Evolutionary conservation across 2,797 vertebrate genomes (phyloP), one percentile per base, ranked within the genome.

Genomic region (Gymnoscopelus microlampas): DNA sequence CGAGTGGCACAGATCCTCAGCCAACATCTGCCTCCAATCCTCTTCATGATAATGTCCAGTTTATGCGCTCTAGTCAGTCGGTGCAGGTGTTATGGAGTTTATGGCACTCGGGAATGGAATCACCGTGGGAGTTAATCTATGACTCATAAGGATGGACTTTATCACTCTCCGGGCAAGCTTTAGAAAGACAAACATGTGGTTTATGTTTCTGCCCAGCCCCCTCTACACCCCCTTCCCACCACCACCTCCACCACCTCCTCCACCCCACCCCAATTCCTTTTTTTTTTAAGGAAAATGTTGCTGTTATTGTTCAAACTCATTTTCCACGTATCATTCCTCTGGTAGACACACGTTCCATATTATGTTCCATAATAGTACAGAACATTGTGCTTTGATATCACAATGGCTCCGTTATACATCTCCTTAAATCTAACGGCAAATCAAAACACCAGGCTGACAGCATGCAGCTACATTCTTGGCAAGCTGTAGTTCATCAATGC

Each of bases 141-240:
- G 83, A 88, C 71, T 87, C 76, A 78, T 23, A 26, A 79, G 50
- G 61, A 88, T 69, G 59, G 81, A 77, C 73, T 86, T 84, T 76
- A 85, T 86, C 67, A n/a, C 71, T 78, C 57, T 80, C 83, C 80
- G 77, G 78, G 68, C 73, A 73, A 60, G 44, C 70, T 50, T 56
- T 23, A 67, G 60, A 69, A 39, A 77, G 77, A 83, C 11, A 29
- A 80, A 73, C 83, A 92, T 88, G 79, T 89, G 90, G 83, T 88
- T 92, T 72, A 63, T 70, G 73, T 89, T 88, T 86, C 79, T 78
- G 67, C 54, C 78, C 63, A 78, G 59, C 24, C 63, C 66, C 64
- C 81, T 71, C 51, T 48, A 29, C 56, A 50, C 56, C 32, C 55
- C 69, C 11, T 6, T 54, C 78, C 48, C 59, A 75, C 73, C 39